Evolutionary conservation across 2,888 invertebrate genomes (phyloP), one percentile per base, ranked within the genome.

Genomic region (Calameuta idolon): DNA sequence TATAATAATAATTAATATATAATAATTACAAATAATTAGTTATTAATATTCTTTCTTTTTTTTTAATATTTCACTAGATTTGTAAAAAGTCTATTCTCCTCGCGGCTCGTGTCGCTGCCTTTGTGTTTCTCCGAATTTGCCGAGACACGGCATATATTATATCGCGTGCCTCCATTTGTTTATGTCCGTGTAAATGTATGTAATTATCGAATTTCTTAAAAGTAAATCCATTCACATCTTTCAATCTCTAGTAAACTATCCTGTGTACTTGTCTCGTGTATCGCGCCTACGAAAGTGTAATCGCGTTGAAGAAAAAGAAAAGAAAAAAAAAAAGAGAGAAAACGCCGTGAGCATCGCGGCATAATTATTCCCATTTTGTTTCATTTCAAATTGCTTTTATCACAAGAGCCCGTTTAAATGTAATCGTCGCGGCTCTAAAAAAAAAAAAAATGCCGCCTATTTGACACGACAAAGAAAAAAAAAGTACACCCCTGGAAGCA

Each of bases 51-150:
- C 86, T 84, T 85, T 84, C 86, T 87, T 87, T 87, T 85, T 86
- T 87, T 87, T 87, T 85, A 87, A 88, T 90, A 90, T 88, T 90
- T 90, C 90, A 90, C 90, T 90, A 90, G 90, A 90, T 88, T 90
- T 88, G 84, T 86, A 84, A 86, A 88, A 87, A 84, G 86, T 87
- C 85, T 84, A 55, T 55, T 55, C 85, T 87, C 79, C 79, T 68
- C 75, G 75, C 75, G 33, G 75, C 68, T 75, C 30, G 68, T 30
- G 33, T 31, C 71, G 71, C 71, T 55, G 23, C 55, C 55, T 55
- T 55, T 55, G 55, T 55, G 55, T 55, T 23, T 55, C 55, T 55
- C 55, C 55, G 55, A 23, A 55, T 23, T 55, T 55, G 23, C 23
- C 23, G 55, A 55, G 55, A 23, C 55, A 23, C 55, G 23, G 55